Conservation (phyloP, 2,888 invertebrate species). For the Clistopyga incitator region DNA sequence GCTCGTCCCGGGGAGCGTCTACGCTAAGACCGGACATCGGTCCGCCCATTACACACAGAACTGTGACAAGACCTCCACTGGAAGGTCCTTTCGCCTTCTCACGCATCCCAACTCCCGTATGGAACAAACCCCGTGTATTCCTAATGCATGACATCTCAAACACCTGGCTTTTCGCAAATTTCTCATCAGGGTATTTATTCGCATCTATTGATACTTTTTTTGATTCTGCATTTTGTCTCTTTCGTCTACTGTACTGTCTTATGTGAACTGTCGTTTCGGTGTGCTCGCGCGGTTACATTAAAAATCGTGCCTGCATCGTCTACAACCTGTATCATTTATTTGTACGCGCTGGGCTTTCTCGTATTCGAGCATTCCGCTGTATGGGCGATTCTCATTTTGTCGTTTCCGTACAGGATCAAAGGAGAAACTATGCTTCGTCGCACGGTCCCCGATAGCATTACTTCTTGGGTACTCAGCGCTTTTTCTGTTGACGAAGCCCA, state of each 20-base stretch:
- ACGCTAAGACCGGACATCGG: conserved; percentile 85
- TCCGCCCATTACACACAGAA: conserved; percentile 84
- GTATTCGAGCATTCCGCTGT: not conserved
- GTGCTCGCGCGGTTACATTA: conserved; percentile 19
- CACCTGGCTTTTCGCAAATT: conserved; percentile 94
- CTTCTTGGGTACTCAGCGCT: conserved; percentile 93
- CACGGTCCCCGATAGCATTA: conserved; percentile 92
- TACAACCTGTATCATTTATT: conserved; percentile 14
- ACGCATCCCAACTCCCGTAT: conserved; percentile 91
- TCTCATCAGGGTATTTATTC: conserved; percentile 89
- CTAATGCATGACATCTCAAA: conserved; percentile 88
- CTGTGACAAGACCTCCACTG: conserved; percentile 89
- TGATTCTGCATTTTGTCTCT: conserved; percentile 33
- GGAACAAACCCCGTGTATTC: conserved; percentile 92
- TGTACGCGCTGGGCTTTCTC: conserved; percentile 12
- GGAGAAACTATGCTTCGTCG: conserved; percentile 87
- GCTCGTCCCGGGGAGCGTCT: conserved; percentile 79
- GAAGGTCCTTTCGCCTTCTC: conserved; percentile 97
- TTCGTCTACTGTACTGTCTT: conserved; percentile 23
- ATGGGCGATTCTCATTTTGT: conserved; percentile 5
- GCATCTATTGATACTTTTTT: conserved; percentile 63
- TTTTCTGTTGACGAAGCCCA: conserved; percentile 91
- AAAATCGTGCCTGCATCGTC: conserved; percentile 19
- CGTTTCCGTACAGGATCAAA: conserved; percentile 83
- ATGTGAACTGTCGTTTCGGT: conserved; percentile 7